phyloP scores from a whole-genome alignment of 2,888 invertebrate species.

The Epinotia demarniana region DNA sequence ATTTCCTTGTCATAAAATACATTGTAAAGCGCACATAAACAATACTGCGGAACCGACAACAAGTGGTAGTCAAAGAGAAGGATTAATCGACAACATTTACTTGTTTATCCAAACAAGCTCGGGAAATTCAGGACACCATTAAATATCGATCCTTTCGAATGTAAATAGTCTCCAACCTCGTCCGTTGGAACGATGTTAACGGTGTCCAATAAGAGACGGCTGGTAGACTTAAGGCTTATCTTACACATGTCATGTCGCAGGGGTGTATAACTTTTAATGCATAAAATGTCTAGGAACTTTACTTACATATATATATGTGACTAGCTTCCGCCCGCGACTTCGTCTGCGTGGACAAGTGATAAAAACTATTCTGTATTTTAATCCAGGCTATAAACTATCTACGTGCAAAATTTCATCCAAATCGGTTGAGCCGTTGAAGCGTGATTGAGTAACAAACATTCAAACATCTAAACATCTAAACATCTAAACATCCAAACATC shows the following conservation, averaged over 20 bases:
- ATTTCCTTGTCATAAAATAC: neutral
- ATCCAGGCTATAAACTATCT: too few species aligned
- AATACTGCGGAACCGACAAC: neutral
- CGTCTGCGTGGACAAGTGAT: too few species aligned
- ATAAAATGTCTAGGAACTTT: too few species aligned
- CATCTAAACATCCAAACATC: too few species aligned
- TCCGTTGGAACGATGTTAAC: slow-evolving; percentile 8
- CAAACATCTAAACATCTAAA: too few species aligned
- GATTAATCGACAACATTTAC: slow-evolving; percentile 2
- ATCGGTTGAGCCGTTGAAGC: too few species aligned
- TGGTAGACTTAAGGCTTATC: slow-evolving; percentile 4
- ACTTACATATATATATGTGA: too few species aligned
- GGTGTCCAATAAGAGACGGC: slow-evolving; percentile 25
- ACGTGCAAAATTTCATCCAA: too few species aligned
- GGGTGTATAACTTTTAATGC: neutral
- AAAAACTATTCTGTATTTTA: too few species aligned
- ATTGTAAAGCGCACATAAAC: neutral
- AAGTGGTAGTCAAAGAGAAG: slow-evolving; percentile 6
- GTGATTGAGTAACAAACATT: too few species aligned
- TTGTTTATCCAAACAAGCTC: neutral
- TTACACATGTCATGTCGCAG: neutral
- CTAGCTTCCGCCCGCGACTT: too few species aligned
- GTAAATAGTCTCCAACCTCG: slow-evolving; percentile 22
- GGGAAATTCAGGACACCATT: slow-evolving; percentile 17
- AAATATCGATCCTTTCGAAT: slow-evolving; percentile 23